A percentile compares a stretch with the other conserved stretches of the same genome.
phyloP scores from a whole-genome alignment of 2,888 invertebrate genomes.

The Torymus texanus region DNA sequence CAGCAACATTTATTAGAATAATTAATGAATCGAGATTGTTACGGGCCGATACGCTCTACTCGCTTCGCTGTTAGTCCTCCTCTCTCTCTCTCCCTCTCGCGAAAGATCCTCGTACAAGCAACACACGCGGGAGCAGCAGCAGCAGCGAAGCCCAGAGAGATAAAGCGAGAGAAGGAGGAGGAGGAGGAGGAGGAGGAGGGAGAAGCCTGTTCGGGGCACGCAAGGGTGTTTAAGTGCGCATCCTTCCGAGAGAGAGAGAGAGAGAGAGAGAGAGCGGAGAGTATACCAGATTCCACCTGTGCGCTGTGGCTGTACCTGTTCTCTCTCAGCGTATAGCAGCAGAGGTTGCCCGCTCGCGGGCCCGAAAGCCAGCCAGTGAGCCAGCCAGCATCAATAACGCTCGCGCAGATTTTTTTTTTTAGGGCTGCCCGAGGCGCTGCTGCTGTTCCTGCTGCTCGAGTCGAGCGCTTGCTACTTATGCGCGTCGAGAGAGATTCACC shows the following conservation, averaged over 20 bases:
- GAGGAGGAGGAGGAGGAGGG: constrained; percentile 16
- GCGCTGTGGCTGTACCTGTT: constrained; percentile 61
- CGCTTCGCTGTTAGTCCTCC: constrained; percentile 32
- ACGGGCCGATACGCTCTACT: constrained; percentile 41
- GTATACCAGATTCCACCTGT: constrained; percentile 73
- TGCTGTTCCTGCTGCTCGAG: not conserved
- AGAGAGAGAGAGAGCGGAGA: constrained; percentile 42
- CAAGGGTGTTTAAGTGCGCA: constrained; percentile 71
- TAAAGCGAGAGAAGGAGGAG: constrained; percentile 23
- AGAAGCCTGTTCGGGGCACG: constrained; percentile 58
- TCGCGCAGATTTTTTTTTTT: constrained; percentile 23
- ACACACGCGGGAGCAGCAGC: not conserved
- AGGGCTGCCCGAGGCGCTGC: constrained; percentile 27
- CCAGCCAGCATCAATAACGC: constrained; percentile 41
- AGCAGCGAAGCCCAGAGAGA: constrained; percentile 13
- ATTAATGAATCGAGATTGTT: constrained; percentile 57
- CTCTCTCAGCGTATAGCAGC: constrained; percentile 21
- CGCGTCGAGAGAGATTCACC: constrained; percentile 40
- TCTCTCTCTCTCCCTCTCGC: constrained; percentile 4
- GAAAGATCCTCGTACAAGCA: constrained; percentile 32
- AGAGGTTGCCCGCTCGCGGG: constrained; percentile 60
- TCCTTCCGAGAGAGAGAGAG: constrained; percentile 55
- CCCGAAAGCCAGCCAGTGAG: too few relatives aligned
- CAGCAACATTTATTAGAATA: constrained; percentile 57
- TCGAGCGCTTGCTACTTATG: constrained; percentile 27